Conservation (phyloP, 2,797 vertebrate species). For the Leuciscus waleckii region DNA sequence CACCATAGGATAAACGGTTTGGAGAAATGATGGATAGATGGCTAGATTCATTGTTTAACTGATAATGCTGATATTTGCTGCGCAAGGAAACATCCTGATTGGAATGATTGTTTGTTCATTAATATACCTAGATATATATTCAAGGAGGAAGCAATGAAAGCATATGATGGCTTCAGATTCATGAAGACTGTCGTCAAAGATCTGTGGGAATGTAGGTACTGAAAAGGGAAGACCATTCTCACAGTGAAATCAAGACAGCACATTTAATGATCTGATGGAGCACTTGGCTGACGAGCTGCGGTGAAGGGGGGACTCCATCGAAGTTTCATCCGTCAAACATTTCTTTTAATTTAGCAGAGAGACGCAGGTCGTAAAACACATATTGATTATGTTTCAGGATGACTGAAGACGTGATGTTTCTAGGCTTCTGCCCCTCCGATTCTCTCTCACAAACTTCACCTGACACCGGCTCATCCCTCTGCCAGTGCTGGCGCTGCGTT, state of each 20-base stretch:
- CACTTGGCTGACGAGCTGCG: conserved; percentile 19
- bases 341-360: conserved; percentile 60
- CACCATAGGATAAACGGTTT: background rate
- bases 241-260: background rate
- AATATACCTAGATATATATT: background rate
- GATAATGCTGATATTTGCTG: background rate
- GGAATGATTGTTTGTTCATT: too few species aligned
- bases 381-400: conserved; percentile 62
- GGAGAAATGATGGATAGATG: background rate
- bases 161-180: background rate
- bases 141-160: background rate
- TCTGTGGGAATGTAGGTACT: background rate
- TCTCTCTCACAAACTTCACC: conserved; percentile 40
- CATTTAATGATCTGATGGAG: conserved; percentile 28
- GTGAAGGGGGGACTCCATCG: conserved; percentile 41
- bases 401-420: conserved; percentile 56
- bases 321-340: conserved; percentile 52
- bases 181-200: background rate
- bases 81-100: background rate
- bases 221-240: conserved; percentile 7
- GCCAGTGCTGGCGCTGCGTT: conserved; percentile 32
- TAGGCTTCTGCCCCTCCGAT: conserved; percentile 24
- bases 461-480: conserved; percentile 37
- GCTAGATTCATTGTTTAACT: background rate
- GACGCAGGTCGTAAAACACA: conserved; percentile 55